A percentile compares a stretch with the other conserved stretches of the same genome.
phyloP scores from a whole-genome alignment of 2,888 invertebrate species.

The Campoplex nolae region DNA sequence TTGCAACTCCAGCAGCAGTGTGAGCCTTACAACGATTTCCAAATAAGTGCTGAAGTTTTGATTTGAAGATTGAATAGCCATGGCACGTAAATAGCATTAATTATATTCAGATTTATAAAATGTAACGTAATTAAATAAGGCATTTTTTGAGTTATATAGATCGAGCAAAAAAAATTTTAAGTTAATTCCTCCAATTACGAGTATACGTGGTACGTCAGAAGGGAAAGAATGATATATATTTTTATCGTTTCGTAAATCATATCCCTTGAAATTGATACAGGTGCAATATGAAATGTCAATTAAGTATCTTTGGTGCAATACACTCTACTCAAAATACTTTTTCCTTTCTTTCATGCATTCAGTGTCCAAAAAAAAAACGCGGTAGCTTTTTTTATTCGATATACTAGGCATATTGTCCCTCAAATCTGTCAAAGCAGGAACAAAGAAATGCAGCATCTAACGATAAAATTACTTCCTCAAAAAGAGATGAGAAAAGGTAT shows the following conservation, averaged over 20 bases:
- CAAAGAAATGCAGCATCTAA: neutral
- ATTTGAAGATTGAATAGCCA: neutral
- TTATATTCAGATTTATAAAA: neutral
- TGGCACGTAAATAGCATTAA: neutral
- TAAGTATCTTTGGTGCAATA: too few species aligned
- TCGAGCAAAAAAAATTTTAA: neutral
- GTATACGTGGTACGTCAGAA: neutral
- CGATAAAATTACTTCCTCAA: neutral
- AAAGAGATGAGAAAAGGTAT: conserved; percentile 11
- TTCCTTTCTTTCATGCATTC: neutral
- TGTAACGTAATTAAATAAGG: neutral
- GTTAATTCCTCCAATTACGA: too few species aligned
- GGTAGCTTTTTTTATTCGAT: neutral
- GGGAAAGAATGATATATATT: too few species aligned
- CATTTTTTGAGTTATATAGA: neutral
- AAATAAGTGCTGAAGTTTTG: neutral
- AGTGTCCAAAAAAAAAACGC: neutral
- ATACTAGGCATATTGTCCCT: neutral
- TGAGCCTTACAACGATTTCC: neutral
- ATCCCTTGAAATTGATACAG: too few species aligned
- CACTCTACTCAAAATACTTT: neutral
- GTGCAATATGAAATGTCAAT: too few species aligned
- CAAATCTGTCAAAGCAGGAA: conserved; percentile 4
- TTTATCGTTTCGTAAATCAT: too few species aligned
- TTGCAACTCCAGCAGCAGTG: neutral